Conservation (phyloP, 2,888 invertebrate genomes). For the Euplagia quadripunctaria region DNA sequence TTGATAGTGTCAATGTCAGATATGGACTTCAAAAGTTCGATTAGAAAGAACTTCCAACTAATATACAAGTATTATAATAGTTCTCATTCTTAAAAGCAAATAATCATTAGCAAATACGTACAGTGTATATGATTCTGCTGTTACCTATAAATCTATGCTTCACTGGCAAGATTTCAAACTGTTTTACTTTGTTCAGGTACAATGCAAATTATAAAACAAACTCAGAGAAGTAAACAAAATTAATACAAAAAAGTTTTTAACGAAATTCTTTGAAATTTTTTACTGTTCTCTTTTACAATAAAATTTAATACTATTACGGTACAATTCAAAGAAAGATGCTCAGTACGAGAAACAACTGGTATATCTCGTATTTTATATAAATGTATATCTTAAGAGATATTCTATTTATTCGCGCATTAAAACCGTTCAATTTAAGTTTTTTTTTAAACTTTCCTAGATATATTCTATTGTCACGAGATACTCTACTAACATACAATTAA, state of each 20-base stretch:
- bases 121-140: slow-evolving; percentile 42
- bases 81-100: slow-evolving; percentile 24
- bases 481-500: too few relatives aligned
- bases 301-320: slow-evolving; percentile 12
- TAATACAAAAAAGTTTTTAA: slow-evolving; percentile 37
- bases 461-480: too few relatives aligned
- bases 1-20: too few relatives aligned
- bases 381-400: too few relatives aligned
- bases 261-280: slow-evolving; percentile 24
- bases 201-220: slow-evolving; percentile 53
- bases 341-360: background rate
- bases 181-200: slow-evolving; percentile 53
- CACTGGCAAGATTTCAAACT: slow-evolving; percentile 56
- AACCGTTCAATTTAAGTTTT: too few relatives aligned
- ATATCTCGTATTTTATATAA: background rate
- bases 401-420: too few relatives aligned
- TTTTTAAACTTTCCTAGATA: too few relatives aligned
- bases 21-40: background rate
- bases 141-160: slow-evolving; percentile 44
- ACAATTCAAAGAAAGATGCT: background rate
- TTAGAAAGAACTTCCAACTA: slow-evolving; percentile 12
- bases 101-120: slow-evolving; percentile 46
- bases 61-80: slow-evolving; percentile 6
- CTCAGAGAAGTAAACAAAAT: slow-evolving; percentile 45
- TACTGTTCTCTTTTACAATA: slow-evolving; percentile 30